These are phyloP conservation scores for Lepidocolaptes lacrymiger DNA, from an alignment of 2,797 vertebrate genomes.

Conservation along the genomic window DNA sequence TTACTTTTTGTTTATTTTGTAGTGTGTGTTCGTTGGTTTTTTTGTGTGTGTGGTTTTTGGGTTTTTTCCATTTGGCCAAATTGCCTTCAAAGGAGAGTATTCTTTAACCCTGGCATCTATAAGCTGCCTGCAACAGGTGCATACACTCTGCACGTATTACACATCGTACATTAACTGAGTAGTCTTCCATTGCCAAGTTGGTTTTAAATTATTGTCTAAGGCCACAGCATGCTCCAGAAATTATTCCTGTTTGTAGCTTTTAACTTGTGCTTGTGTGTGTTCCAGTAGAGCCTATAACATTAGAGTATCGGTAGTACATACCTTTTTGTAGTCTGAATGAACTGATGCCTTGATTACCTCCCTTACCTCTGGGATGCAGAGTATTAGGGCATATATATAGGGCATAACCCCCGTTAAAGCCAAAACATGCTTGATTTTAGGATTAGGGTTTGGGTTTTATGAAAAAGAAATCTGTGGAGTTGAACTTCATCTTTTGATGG, in stretches of 20 bases:
- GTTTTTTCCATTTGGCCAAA: neutral
- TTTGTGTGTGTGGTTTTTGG: no score
- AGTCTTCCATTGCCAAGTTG: neutral
- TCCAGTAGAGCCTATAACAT: neutral
- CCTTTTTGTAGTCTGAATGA: neutral
- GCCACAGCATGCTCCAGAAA: neutral
- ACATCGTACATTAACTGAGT: neutral
- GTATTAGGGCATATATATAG: neutral
- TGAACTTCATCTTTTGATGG: neutral
- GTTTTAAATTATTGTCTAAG: neutral
- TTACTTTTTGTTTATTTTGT: neutral
- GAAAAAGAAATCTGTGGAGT: neutral
- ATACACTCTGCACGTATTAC: neutral
- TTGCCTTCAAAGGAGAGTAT: neutral
- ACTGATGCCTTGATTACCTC: neutral
- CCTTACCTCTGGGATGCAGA: neutral
- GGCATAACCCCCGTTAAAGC: neutral
- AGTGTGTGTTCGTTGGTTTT: no score
- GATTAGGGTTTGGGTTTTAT: neutral
- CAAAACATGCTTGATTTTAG: neutral
- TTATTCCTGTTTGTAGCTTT: neutral
- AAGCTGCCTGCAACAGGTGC: neutral
- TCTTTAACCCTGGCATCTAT: neutral
- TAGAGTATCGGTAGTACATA: neutral
- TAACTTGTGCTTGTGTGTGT: neutral